Base-by-base conservation (phyloP, 1,140 invertebrate genomes). In the Drosophila varians region DNA sequence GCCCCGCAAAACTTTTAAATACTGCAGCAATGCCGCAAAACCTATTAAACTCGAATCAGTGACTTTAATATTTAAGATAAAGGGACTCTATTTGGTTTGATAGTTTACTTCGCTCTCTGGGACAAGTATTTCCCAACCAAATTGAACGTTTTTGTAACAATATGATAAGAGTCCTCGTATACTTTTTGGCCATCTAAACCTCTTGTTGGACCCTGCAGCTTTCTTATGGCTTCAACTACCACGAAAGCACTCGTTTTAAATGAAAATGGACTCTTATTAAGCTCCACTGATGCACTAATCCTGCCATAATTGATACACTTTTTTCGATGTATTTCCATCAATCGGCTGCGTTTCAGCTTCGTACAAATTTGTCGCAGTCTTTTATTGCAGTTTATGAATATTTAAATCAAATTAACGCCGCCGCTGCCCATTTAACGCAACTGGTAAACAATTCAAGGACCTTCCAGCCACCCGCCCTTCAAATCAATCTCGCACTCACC, bases 321-420 rank as follows among this genome's bases (percentile, higher is more conserved):
- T 43, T 36, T 45, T 62, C 14, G 11, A 36, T 43, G n/a, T 11
- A 31, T 38, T 38, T 26, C 26, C 38, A 38, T 52, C 31, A 71
- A 52, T 70, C 45, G 52, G 28, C 53, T 72, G 40, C 36, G 16
- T 9, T 38, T 38, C 36, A 69, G 62, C 75, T 76, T 56, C 61
- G 46, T 25, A 55, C 51, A 57, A 76, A 79, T 80, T 79, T 80
- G 78, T 77, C 75, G 79, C 53, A 66, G 72, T 62, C 76, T 61
- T 86, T 86, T 69, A 84, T 79, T 84, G 75, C 79, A 84, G 79
- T 84, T 84, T 79, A 84, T 84, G 79, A 84, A 84, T 84, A 86
- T 84, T 84, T 86, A 84, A 79, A 86, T 84, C 80, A 79, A 84
- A 86, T 84, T 84, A 76, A 79, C 61, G 42, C 61, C 56, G 43